phyloP scores from a whole-genome alignment of 2,888 invertebrate species.

The Drosophila meridionalis region DNA sequence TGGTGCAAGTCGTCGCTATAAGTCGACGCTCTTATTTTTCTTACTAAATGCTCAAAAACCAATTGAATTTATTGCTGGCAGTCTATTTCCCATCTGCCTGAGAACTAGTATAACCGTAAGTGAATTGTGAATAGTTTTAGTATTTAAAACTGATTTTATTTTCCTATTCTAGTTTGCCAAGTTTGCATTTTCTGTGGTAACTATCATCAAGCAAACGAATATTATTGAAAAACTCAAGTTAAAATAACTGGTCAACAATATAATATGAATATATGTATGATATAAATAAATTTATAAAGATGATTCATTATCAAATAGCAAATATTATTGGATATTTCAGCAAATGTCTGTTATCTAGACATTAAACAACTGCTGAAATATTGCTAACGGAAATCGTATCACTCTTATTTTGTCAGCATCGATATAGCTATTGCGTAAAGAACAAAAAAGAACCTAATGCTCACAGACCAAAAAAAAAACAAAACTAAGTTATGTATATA shows the following conservation, averaged over 20 bases:
- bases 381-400: background rate
- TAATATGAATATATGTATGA: background rate
- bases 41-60: slow-evolving; percentile 33
- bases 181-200: slow-evolving; percentile 57
- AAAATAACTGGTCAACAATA: background rate
- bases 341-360: background rate
- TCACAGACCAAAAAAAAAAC: background rate
- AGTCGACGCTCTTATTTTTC: slow-evolving; percentile 41
- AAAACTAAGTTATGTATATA: background rate
- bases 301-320: background rate
- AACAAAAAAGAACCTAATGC: background rate
- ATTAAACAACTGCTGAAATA: background rate
- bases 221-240: slow-evolving; percentile 36
- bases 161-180: slow-evolving; percentile 47
- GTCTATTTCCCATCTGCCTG: slow-evolving; percentile 42
- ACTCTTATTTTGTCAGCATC: background rate
- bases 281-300: background rate
- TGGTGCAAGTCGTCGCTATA: slow-evolving; percentile 41
- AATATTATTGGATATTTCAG: background rate
- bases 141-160: background rate
- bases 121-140: background rate
- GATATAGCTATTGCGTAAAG: background rate
- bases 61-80: slow-evolving; percentile 44
- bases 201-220: slow-evolving; percentile 51
- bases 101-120: slow-evolving; percentile 45